A percentile compares a stretch with the other conserved stretches of the same genome.
phyloP scores from a whole-genome alignment of 2,797 vertebrate genomes.

The Catostomus latipinnis region DNA sequence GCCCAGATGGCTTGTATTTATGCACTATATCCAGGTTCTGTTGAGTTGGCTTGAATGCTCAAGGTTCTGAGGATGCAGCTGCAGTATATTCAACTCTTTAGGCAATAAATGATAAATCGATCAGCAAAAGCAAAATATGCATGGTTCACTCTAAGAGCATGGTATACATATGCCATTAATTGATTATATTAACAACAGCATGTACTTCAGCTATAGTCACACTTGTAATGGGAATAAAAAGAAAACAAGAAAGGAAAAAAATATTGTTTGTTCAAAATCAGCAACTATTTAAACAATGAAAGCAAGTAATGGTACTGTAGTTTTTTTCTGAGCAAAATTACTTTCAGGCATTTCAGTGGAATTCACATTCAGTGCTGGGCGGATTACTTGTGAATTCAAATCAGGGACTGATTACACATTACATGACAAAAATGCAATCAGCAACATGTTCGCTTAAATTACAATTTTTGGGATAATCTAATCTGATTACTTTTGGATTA shows the following conservation, averaged over 20 bases:
- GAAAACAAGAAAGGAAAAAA: background rate
- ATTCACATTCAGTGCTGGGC: too few relatives aligned
- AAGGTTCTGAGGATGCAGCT: conserved; percentile 57
- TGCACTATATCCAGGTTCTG: conserved; percentile 42
- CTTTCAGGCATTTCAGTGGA: too few relatives aligned
- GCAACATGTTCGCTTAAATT: too few relatives aligned
- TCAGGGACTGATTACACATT: too few relatives aligned
- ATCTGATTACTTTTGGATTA: too few relatives aligned
- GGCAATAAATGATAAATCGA: conserved; percentile 36
- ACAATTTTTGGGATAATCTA: too few relatives aligned
- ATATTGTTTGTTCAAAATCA: background rate
- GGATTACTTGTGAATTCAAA: too few relatives aligned
- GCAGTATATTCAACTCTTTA: conserved; percentile 43
- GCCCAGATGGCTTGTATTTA: conserved; percentile 58
- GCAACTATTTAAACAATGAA: background rate
- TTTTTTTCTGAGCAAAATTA: too few relatives aligned
- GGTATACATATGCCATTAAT: background rate
- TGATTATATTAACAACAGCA: background rate
- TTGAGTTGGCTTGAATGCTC: conserved; percentile 38
- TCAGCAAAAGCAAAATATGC: conserved; percentile 39
- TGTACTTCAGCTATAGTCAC: background rate
- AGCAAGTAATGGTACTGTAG: background rate
- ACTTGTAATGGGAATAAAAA: background rate
- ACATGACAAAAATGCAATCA: too few relatives aligned
- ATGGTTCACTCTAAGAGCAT: background rate